Percentiles rank a stretch among this genome's conserved stretches.
These are phyloP conservation scores for Drosophila equinoxialis DNA, from an alignment of 1,140 invertebrate species.

Conservation along the genomic window DNA sequence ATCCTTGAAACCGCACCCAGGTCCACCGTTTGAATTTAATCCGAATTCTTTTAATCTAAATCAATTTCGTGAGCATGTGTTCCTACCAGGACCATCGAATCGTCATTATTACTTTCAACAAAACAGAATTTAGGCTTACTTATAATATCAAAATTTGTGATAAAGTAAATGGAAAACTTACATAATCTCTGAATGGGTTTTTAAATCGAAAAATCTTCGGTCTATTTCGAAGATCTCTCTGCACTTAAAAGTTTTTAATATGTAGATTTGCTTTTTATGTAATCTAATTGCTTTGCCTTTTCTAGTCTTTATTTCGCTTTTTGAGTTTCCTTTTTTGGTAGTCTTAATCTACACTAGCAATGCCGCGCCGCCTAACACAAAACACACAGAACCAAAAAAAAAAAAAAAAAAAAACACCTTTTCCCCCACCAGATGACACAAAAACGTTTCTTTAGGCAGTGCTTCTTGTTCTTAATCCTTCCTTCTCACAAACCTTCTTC, in stretches of 20 bases:
- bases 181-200: conserved; percentile 40
- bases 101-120: conserved; percentile 43
- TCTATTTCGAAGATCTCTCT: conserved; percentile 20
- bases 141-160: not conserved
- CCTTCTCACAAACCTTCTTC: conserved; percentile 7
- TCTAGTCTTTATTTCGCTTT: conserved; percentile 34
- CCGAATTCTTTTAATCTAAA: conserved; percentile 47
- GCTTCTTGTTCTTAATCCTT: not conserved
- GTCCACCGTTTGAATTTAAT: conserved; percentile 31
- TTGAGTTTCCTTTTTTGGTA: conserved; percentile 32
- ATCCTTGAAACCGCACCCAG: not conserved
- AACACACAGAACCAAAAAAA: conserved; percentile 21
- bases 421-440: conserved; percentile 32
- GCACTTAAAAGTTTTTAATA: conserved; percentile 23
- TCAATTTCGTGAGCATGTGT: conserved; percentile 42
- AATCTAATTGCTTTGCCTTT: conserved; percentile 1
- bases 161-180: not conserved
- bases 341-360: conserved; percentile 21
- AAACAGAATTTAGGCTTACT: not conserved
- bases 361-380: not conserved
- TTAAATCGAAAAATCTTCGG: conserved; percentile 14
- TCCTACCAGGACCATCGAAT: conserved; percentile 37
- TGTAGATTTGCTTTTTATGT: conserved; percentile 20
- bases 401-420: conserved; percentile 14
- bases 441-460: conserved; percentile 8